Evolutionary conservation across 2,113 vertebrate genomes (phyloP).

Genomic region (Cheirogaleus medius): DNA sequence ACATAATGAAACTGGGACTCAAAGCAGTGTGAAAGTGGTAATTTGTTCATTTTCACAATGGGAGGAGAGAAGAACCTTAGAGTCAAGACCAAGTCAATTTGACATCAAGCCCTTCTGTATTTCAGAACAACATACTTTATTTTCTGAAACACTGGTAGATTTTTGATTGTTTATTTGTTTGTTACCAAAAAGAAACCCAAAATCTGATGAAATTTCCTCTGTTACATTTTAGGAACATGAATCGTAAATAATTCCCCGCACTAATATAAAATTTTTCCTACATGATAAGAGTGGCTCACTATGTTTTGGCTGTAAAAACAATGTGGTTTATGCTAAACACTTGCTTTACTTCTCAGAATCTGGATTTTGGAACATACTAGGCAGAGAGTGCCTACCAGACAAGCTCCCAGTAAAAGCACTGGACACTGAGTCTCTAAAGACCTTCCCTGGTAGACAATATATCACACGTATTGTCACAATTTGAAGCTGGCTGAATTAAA

Average conservation of each 20-base stretch:
- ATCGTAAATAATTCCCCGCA: not conserved
- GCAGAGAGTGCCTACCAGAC: rapidly evolving
- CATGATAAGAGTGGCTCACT: not conserved
- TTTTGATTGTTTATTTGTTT: not conserved
- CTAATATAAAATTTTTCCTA: not conserved
- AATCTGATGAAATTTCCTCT: not conserved
- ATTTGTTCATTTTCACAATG: not conserved
- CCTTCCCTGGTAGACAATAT: not conserved
- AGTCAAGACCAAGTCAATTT: not conserved
- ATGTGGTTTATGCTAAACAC: not conserved
- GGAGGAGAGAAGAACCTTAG: not conserved
- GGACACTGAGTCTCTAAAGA: not conserved
- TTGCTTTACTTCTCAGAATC: not conserved
- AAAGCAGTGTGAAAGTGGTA: not conserved
- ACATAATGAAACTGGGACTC: not conserved
- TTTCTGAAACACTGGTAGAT: not conserved
- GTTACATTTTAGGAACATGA: not conserved
- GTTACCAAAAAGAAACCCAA: not conserved
- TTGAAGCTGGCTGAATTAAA: not conserved
- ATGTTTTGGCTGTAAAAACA: not conserved
- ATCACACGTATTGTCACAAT: not conserved
- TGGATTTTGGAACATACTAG: not conserved
- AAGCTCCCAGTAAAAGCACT: not conserved
- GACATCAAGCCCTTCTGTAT: not conserved
- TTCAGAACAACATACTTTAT: not conserved